phyloP scores from a whole-genome alignment of 2,113 vertebrate genomes.

The Pseudonaja textilis region DNA sequence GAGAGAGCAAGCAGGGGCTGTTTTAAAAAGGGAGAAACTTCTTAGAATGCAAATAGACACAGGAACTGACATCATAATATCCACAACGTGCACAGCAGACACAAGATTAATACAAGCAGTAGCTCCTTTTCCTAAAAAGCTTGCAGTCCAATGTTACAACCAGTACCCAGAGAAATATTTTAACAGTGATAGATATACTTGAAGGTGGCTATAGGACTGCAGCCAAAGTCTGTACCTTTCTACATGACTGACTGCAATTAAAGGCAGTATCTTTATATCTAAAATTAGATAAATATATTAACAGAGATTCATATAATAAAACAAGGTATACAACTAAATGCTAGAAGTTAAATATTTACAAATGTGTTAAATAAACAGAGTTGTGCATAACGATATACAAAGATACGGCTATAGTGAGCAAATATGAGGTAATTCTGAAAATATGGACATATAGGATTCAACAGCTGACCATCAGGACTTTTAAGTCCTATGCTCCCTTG shows the following conservation, averaged over 20 bases:
- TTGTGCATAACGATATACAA: neutral
- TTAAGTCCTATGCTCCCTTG: neutral
- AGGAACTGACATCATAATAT: neutral
- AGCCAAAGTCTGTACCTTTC: neutral
- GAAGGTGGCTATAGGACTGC: neutral
- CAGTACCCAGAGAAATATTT: neutral
- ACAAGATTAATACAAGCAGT: neutral
- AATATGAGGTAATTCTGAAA: neutral
- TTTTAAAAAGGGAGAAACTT: slow-evolving; percentile 2
- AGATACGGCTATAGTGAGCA: neutral
- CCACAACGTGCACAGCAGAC: neutral
- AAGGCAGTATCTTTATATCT: neutral
- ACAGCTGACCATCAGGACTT: neutral
- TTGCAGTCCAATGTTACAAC: neutral
- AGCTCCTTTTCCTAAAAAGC: neutral
- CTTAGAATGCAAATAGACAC: neutral
- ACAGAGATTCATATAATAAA: neutral
- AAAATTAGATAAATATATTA: neutral
- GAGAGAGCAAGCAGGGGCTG: neutral
- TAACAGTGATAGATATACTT: neutral
- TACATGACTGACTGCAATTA: neutral
- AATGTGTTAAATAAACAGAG: neutral
- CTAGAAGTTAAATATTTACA: neutral
- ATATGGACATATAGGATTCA: neutral
- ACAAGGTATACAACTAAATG: neutral